A percentile compares a stretch with the other conserved stretches of the same genome.
Evolutionary conservation across 2,888 invertebrate genomes (phyloP).

Genomic region (Adelphocoris suturalis): DNA sequence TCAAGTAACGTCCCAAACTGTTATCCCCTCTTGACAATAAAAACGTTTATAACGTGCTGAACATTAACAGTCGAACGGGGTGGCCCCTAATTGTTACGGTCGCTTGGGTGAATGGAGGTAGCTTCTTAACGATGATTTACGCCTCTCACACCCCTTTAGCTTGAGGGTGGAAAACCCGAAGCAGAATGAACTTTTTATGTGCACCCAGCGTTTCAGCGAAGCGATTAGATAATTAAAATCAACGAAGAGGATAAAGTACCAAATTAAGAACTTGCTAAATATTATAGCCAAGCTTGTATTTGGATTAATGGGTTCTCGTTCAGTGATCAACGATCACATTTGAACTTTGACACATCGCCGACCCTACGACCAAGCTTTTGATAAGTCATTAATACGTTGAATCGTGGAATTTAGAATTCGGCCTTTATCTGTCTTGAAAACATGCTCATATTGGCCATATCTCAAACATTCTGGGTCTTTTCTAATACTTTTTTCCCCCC

Average conservation of each 20-base stretch:
- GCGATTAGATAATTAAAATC: not conserved
- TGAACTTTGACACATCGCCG: too few species aligned
- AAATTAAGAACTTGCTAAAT: not conserved
- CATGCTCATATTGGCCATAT: too few species aligned
- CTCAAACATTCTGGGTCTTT: too few species aligned
- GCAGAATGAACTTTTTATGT: constrained; percentile 2
- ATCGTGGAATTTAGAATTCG: not conserved
- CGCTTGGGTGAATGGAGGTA: constrained; percentile 17
- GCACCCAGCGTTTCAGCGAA: not conserved
- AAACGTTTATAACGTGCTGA: constrained; percentile 20
- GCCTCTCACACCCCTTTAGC: constrained; percentile 5
- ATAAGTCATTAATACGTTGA: too few species aligned
- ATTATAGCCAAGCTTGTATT: not conserved
- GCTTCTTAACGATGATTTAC: constrained; percentile 32
- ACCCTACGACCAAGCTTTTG: too few species aligned
- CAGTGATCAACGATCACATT: not conserved
- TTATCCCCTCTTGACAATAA: not conserved
- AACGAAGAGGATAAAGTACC: not conserved
- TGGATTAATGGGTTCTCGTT: not conserved
- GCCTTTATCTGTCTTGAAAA: not conserved
- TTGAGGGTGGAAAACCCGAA: not conserved
- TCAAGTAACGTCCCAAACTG: constrained; percentile 12
- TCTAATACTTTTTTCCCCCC: too few species aligned
- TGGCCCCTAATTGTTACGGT: constrained; percentile 15
- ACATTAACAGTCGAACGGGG: constrained; percentile 21